These are phyloP conservation scores for Magallana angulata DNA, from an alignment of 1,140 invertebrate species.

Conservation along the genomic window DNA sequence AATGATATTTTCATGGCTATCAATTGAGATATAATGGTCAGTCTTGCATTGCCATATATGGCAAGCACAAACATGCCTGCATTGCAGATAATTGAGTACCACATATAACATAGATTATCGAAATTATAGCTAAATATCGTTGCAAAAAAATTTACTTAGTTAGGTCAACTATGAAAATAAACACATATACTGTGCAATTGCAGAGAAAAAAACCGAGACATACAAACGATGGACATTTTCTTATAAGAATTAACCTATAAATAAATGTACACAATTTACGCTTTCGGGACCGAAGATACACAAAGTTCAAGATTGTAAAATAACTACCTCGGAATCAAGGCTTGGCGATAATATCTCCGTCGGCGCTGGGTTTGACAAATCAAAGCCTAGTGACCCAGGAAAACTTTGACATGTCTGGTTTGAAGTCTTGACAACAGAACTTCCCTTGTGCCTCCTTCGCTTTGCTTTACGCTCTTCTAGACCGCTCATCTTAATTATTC, in stretches of 20 bases:
- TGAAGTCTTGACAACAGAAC: conserved; percentile 57
- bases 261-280: no score
- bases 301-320: conserved; percentile 2
- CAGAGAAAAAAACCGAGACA: no score
- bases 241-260: no score
- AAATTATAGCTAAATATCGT: no score
- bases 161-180: no score
- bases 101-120: not conserved
- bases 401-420: conserved; percentile 57
- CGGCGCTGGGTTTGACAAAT: conserved; percentile 40
- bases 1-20: not conserved
- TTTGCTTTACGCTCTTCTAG: conserved; percentile 65
- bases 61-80: conserved; percentile 34
- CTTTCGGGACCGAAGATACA: not conserved
- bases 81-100: not conserved
- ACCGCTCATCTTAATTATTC: conserved; percentile 59
- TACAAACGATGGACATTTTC: no score
- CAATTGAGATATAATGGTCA: not conserved
- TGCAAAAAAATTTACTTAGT: no score
- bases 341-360: conserved; percentile 51
- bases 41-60: conserved; percentile 24
- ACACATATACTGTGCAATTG: no score
- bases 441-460: conserved; percentile 63
- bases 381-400: conserved; percentile 43
- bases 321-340: conserved; percentile 57